Evolutionary conservation across 2,113 vertebrate species (phyloP).

Genomic region (Polyodon spathula): DNA sequence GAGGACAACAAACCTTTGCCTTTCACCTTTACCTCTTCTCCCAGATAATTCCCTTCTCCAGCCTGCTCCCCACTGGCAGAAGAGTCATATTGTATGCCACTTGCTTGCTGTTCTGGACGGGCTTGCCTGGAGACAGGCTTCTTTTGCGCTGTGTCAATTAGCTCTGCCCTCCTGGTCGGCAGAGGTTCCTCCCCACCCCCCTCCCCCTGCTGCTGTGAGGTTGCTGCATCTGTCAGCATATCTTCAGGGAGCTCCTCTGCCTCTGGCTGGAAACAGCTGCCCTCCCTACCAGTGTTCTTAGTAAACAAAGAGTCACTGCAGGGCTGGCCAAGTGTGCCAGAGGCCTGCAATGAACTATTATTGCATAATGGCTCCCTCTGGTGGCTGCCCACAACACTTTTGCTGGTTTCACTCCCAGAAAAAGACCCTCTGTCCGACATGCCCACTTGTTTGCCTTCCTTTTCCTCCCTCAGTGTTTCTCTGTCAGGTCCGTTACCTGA

Average conservation of each 20-base stretch:
- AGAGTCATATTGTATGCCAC: conserved; percentile 11
- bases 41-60: background rate
- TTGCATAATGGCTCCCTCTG: background rate
- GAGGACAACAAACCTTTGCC: background rate
- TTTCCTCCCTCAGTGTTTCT: background rate
- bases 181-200: conserved; percentile 22
- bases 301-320: conserved; percentile 30
- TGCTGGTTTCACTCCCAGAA: background rate
- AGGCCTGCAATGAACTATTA: background rate
- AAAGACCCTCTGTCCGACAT: background rate
- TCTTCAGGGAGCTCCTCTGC: conserved; percentile 33
- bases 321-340: conserved; percentile 29
- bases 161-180: background rate
- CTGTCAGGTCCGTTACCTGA: conserved; percentile 1
- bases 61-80: background rate
- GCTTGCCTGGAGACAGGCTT: conserved; percentile 6
- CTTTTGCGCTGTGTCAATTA: too few species aligned
- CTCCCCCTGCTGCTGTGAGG: conserved; percentile 17
- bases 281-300: conserved; percentile 29
- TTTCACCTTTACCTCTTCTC: background rate
- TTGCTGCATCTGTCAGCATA: conserved; percentile 30
- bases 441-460: background rate
- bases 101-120: conserved; percentile 4
- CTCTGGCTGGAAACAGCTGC: conserved; percentile 30
- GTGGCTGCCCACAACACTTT: background rate